phyloP scores from a whole-genome alignment of 2,797 vertebrate species.

The Neosilurus hyrtlii region DNA sequence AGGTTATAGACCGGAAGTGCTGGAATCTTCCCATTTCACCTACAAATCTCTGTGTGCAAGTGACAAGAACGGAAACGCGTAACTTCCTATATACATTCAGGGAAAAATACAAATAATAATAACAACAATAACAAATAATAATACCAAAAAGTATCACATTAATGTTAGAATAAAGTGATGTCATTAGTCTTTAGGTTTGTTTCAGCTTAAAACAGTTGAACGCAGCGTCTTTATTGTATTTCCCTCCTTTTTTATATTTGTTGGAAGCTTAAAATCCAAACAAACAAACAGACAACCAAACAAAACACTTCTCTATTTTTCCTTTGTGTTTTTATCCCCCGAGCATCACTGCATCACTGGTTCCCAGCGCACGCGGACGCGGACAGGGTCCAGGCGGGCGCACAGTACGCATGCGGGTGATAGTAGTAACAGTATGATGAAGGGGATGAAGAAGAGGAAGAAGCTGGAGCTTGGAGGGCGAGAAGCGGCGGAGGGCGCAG shows the following conservation, averaged over 20 bases:
- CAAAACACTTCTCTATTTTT: not conserved
- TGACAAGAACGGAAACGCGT: constrained; percentile 22
- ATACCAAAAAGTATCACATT: constrained; percentile 46
- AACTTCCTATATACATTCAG: constrained; percentile 55
- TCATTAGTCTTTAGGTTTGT: constrained; percentile 23
- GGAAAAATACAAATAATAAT: constrained; percentile 7
- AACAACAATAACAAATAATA: constrained; percentile 32
- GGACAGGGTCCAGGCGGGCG: constrained; percentile 93
- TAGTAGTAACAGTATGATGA: constrained; percentile 73
- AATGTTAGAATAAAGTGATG: constrained; percentile 48
- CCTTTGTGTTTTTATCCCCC: too few relatives aligned
- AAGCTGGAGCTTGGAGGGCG: constrained; percentile 75
- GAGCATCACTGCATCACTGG: constrained; percentile 63
- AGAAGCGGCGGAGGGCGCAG: constrained; percentile 76
- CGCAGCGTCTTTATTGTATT: constrained; percentile 26
- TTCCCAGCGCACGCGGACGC: constrained; percentile 84
- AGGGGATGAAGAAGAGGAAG: constrained; percentile 7
- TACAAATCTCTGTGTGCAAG: not conserved
- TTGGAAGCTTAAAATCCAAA: constrained; percentile 11
- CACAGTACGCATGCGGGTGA: constrained; percentile 94
- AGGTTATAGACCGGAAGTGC: constrained; percentile 14
- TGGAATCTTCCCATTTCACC: constrained; percentile 11
- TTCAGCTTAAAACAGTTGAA: constrained; percentile 40
- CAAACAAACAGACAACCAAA: constrained; percentile 11
- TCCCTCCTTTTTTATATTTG: constrained; percentile 14